Percentiles rank a stretch among this genome's conserved stretches.
Evolutionary conservation across 1,140 invertebrate genomes (phyloP).

Genomic region (Bradysia coprophila): DNA sequence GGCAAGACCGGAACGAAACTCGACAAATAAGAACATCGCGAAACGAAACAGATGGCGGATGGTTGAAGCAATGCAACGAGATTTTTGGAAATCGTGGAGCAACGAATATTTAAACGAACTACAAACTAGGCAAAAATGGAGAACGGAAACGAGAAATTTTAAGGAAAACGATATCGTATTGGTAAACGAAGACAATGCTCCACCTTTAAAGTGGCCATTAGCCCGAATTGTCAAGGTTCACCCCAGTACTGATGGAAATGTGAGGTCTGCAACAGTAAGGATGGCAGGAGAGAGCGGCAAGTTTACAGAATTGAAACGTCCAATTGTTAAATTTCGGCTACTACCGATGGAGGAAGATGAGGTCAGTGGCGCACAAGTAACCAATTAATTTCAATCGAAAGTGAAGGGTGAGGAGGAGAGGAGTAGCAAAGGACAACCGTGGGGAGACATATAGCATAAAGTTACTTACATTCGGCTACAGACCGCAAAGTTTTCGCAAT

Average conservation of each 20-base stretch:
- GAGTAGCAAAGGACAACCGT: no score
- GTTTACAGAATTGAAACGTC: no score
- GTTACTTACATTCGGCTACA: no score
- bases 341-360: no score
- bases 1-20: not conserved
- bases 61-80: not conserved
- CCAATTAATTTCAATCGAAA: no score
- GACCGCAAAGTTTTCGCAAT: no score
- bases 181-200: conserved; percentile 7
- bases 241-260: conserved; percentile 11
- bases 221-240: conserved; percentile 9
- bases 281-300: conserved; percentile 9
- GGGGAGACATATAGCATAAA: no score
- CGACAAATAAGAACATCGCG: not conserved
- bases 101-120: not conserved
- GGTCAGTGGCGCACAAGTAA: no score
- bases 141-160: conserved; percentile 3
- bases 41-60: not conserved
- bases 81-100: not conserved
- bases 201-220: conserved; percentile 11
- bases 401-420: no score
- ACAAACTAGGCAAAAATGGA: not conserved
- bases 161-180: conserved; percentile 7
- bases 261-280: no score
- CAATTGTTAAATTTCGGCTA: no score